Base-by-base conservation (phyloP, 2,888 invertebrate genomes). In the Anoncus sp. region DNA sequence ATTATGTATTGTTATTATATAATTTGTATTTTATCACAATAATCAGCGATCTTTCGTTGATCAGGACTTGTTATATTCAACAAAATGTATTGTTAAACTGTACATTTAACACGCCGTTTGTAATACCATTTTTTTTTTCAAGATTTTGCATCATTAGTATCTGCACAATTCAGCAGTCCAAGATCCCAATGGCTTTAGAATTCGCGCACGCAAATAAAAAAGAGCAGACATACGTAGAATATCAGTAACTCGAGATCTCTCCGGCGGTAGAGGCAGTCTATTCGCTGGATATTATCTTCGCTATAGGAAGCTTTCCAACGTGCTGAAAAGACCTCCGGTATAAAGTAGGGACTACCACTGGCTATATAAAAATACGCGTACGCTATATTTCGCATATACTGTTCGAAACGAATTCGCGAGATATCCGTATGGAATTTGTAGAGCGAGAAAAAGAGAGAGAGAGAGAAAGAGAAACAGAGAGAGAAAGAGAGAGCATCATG, bases 171-270 rank as follows among this genome's bases (percentile, higher is more conserved):
- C 45, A 12, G 45, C 16, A 5, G 45, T n/a, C n/a, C n/a, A n/a
- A n/a, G n/a, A n/a, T n/a, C n/a, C n/a, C n/a, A n/a, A n/a, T n/a
- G n/a, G n/a, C n/a, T n/a, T n/a, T n/a, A n/a, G n/a, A n/a, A n/a
- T n/a, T n/a, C n/a, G n/a, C n/a, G n/a, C n/a, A n/a, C n/a, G n/a
- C n/a, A n/a, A n/a, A n/a, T n/a, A n/a, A n/a, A n/a, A 49, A 49
- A 63, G 10, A 57, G 45, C 31, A 14, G 22, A 45, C 14, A 18
- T 27, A 55, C 38, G 40, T 24, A 27, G 22, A 43, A 43, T 67
- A 55, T 67, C 66, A 67, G 55, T 40, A 40, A 35, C 27, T 67
- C 53, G 51, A 55, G 55, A 67, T 67, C 66, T 67, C 43, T n/a
- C n/a, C n/a, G n/a, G n/a, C 31, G 9, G 12, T 18, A n/a, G n/a